Base-by-base conservation (phyloP, 2,888 invertebrate species). In the Protophormia terraenovae region DNA sequence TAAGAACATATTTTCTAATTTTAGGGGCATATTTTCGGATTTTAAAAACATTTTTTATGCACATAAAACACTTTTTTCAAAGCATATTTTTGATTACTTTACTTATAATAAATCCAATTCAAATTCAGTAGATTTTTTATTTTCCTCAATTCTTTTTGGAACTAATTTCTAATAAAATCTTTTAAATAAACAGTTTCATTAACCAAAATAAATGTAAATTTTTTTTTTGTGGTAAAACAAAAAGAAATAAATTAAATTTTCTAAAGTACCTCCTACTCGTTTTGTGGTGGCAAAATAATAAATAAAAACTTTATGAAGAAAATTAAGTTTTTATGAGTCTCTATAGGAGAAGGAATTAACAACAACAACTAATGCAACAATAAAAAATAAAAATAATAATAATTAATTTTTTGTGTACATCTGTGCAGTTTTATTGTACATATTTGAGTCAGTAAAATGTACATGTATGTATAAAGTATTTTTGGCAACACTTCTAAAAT, bases 401-500 rank as follows among this genome's bases (percentile, higher is more conserved):
- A 60, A 60, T 60, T 60, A 60, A 12, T 41, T 58, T n/a, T 32
- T 50, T 22, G 3, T 58, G 6, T 55, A 22, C 47, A 47, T 45
- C 32, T 60, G 47, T 60, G 32, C 45, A 12, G n/a, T 73, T 58
- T 50, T 47, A 22, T 50, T 22, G 50, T 50, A 4, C 22, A 55
- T 38, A 12, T 55, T 19, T 45, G 14, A 29, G 19, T 4, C 32
- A 35, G 32, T 19, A 72, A 19, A 8, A 58, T 32, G 6, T 22
- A 41, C 8, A n/a, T n/a, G n/a, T n/a, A n/a, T n/a, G n/a, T n/a
- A n/a, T n/a, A n/a, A n/a, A n/a, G n/a, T n/a, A n/a, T 72, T 72
- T 47, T 73, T 73, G 60, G 32, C 60, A 60, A 35, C 32, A 29
- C 3, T 58, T 58, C 55, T 55, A 1, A 76, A 76, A 41, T 69